Percentiles rank a stretch among this genome's conserved stretches.
Evolutionary conservation across 2,888 invertebrate species (phyloP).

Genomic region (Myopa tessellatipennis): DNA sequence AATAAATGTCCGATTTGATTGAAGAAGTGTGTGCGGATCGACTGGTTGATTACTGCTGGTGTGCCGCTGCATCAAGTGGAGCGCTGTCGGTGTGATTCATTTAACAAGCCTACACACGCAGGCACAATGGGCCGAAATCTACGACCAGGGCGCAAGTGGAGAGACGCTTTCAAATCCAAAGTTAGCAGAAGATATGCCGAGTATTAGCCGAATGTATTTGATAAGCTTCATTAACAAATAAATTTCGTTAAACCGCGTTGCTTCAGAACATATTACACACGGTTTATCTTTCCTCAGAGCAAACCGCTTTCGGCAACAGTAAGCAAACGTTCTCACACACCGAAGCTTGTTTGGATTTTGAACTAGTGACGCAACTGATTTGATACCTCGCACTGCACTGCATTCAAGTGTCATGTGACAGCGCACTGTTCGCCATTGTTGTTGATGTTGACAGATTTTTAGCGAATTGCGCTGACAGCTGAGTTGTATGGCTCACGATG

Average conservation of each 20-base stretch:
- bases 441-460: slow-evolving; percentile 17
- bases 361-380: slow-evolving; percentile 11
- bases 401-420: slow-evolving; percentile 22
- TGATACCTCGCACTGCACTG: slow-evolving; percentile 2
- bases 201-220: too few relatives aligned
- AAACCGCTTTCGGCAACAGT: background rate
- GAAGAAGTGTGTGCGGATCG: slow-evolving; percentile 20
- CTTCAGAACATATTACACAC: too few relatives aligned
- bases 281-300: too few relatives aligned
- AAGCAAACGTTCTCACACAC: background rate
- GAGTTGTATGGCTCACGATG: background rate
- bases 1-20: slow-evolving; percentile 30
- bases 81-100: background rate
- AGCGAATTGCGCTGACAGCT: slow-evolving; percentile 4
- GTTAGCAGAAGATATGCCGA: too few relatives aligned
- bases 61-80: background rate
- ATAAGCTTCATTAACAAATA: too few relatives aligned
- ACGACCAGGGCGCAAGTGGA: background rate
- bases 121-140: background rate
- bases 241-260: too few relatives aligned
- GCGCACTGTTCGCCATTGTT: background rate
- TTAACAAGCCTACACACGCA: background rate
- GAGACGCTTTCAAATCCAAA: too few relatives aligned
- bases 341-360: background rate
- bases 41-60: background rate